Base-by-base conservation (phyloP, 2,113 vertebrate genomes). In the Pomatostomus ruficeps region DNA sequence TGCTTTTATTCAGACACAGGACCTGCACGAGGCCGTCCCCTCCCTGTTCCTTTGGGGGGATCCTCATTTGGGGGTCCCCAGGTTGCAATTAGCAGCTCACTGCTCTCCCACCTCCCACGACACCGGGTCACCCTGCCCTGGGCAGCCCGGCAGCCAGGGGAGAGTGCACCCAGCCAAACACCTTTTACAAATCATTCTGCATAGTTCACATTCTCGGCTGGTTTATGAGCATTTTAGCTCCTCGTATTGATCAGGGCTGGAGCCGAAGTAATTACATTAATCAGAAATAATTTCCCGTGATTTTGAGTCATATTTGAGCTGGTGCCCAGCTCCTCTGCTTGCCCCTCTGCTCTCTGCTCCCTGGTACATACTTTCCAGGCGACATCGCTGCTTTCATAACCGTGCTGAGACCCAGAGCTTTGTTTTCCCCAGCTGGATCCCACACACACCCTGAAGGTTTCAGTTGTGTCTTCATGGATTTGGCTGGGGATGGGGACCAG, bases 331-430 rank as follows among this genome's bases (percentile, higher is more conserved):
- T 88, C 63, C 73, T 87, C 86, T 15, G 2, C 85, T 84, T 54
- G 0, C 49, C 72, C 91, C 80, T 74, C 5, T 93, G 96, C 91
- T 95, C 89, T 42, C 90, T 91, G 78, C 91, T 95, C 8, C 1
- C 78, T 89, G 91, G 91, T 96, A 88, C 97, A 97, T 97, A 91
- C 88, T 96, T 97, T 97, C 96, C 96, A 93, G 94, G 96, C 91
- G 75, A 96, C 96, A 97, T 97, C 78, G 95, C 73, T 95, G 95
- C 95, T 97, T 95, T 96, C 90, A 95, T 84, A 90, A 68, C 95
- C 54, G 20, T 8, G 14, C 62, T 36, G 88, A 82, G 95, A 92
- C 84, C 20, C 5, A 81, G 72, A 74, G 85, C 33, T 57, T 95
- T 96, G 95, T 95, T 96, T 93, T 92, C 65, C 91, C 88, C 93